Conservation (phyloP, 2,888 invertebrate species). For the Trissonchulus latispiculum region DNA sequence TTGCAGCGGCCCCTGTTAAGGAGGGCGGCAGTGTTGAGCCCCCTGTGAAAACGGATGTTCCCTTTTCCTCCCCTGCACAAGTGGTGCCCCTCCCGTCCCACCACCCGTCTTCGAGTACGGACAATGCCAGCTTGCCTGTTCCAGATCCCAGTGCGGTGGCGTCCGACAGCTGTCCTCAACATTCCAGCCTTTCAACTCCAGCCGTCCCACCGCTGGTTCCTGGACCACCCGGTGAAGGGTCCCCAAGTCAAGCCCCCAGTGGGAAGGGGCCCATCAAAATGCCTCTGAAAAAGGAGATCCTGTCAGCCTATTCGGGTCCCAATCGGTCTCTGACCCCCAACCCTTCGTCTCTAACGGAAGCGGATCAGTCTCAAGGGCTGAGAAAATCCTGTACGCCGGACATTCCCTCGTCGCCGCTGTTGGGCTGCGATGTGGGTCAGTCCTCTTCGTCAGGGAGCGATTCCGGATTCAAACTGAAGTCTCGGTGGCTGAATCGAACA, state of each 20-base stretch:
- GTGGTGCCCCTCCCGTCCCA: too few relatives aligned
- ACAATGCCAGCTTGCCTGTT: too few relatives aligned
- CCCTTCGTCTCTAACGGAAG: not conserved
- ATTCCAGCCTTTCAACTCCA: not conserved
- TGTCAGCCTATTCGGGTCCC: not conserved
- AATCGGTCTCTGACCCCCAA: not conserved
- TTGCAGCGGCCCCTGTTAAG: too few relatives aligned
- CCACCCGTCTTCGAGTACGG: not conserved
- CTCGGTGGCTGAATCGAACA: conserved; percentile 21
- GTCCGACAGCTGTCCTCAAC: not conserved
- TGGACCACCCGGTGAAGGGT: too few relatives aligned
- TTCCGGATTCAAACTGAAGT: conserved; percentile 16
- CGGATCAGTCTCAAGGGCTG: not conserved
- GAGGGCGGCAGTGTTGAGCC: too few relatives aligned
- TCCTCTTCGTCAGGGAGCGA: too few relatives aligned
- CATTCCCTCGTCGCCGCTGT: too few relatives aligned
- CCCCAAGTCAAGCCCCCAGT: not conserved
- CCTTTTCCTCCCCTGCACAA: too few relatives aligned
- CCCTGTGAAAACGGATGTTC: too few relatives aligned
- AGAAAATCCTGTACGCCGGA: too few relatives aligned
- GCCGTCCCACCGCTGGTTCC: not conserved
- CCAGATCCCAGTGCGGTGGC: not conserved
- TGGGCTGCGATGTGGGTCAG: too few relatives aligned
- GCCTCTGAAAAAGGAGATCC: not conserved
- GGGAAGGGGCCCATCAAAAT: not conserved